Conservation (phyloP, 2,888 invertebrate species). For the Drosophila nigricruria region DNA sequence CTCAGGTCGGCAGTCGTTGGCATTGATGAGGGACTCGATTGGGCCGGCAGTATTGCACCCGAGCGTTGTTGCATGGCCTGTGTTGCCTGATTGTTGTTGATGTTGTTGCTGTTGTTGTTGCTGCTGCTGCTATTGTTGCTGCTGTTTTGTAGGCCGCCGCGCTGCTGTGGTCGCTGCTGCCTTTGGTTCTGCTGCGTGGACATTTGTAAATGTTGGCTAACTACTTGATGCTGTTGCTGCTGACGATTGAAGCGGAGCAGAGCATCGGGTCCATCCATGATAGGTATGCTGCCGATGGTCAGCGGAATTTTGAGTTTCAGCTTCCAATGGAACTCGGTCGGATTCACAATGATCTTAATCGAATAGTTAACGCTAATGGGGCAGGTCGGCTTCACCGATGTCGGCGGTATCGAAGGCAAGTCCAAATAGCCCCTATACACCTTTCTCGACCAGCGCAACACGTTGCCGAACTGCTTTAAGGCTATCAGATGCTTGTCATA, state of each 20-base stretch:
- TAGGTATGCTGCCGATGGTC: slow-evolving; percentile 88
- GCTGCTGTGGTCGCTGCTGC: slow-evolving; percentile 52
- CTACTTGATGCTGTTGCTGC: slow-evolving; percentile 76
- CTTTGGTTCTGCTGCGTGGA: slow-evolving; percentile 60
- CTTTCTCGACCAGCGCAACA: slow-evolving; percentile 87
- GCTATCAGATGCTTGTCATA: slow-evolving; percentile 84
- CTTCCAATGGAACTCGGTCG: slow-evolving; percentile 89
- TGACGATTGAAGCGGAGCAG: slow-evolving; percentile 65
- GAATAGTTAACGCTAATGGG: slow-evolving; percentile 91
- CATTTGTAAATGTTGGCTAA: slow-evolving; percentile 77
- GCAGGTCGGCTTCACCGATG: slow-evolving; percentile 90
- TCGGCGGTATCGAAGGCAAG: slow-evolving; percentile 91
- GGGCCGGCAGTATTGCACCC: slow-evolving; percentile 64
- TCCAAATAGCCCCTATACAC: slow-evolving; percentile 88
- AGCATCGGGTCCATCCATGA: slow-evolving; percentile 87
- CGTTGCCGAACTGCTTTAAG: slow-evolving; percentile 86
- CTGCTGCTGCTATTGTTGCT: slow-evolving; percentile 35
- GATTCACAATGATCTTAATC: slow-evolving; percentile 87
- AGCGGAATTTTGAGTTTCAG: slow-evolving; percentile 88
- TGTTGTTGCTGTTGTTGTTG: slow-evolving; percentile 52
- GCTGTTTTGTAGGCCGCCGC: slow-evolving; percentile 18
- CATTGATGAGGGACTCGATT: slow-evolving; percentile 61
- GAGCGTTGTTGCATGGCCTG: slow-evolving; percentile 52
- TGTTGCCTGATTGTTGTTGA: slow-evolving; percentile 56
- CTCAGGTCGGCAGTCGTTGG: slow-evolving; percentile 75